Percentiles rank a stretch among this genome's conserved stretches.
These are phyloP conservation scores for Acheta domesticus DNA, from an alignment of 2,888 invertebrate species.

Conservation along the genomic window DNA sequence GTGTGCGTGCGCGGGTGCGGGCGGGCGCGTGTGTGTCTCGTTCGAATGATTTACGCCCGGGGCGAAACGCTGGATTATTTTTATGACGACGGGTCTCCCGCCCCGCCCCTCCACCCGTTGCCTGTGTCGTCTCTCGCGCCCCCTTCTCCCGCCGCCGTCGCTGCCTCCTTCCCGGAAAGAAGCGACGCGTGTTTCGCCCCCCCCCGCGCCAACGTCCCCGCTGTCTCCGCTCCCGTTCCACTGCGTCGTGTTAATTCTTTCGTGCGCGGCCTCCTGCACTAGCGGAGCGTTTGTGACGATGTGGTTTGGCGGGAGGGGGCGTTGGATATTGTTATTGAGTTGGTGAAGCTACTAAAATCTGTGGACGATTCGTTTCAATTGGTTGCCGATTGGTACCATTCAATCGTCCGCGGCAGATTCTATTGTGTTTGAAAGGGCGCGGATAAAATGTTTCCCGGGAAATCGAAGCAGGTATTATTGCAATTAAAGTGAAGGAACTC, in stretches of 20 bases:
- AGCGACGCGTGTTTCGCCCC: background rate
- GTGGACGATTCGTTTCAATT: no score
- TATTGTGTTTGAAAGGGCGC: no score
- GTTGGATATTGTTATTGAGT: background rate
- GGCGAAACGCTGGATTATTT: slow-evolving; percentile 6
- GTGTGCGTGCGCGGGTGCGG: background rate
- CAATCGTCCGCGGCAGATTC: no score
- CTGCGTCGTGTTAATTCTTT: background rate
- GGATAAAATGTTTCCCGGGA: no score
- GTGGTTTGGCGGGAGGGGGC: background rate
- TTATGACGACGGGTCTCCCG: background rate
- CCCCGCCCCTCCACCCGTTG: background rate
- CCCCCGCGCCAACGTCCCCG: background rate
- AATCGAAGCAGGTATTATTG: no score
- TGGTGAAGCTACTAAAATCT: no score
- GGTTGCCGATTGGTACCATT: no score
- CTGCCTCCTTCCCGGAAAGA: background rate
- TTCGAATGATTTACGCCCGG: background rate
- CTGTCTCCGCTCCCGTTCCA: background rate
- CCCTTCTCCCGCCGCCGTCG: background rate
- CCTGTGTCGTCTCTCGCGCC: background rate
- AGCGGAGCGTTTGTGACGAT: background rate
- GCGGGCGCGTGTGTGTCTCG: background rate
- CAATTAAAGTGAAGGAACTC: no score
- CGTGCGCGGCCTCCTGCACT: background rate